Evolutionary conservation across 2,888 invertebrate genomes (phyloP), one percentile per base, ranked within the genome.

Genomic region (Parnassius orleans): DNA sequence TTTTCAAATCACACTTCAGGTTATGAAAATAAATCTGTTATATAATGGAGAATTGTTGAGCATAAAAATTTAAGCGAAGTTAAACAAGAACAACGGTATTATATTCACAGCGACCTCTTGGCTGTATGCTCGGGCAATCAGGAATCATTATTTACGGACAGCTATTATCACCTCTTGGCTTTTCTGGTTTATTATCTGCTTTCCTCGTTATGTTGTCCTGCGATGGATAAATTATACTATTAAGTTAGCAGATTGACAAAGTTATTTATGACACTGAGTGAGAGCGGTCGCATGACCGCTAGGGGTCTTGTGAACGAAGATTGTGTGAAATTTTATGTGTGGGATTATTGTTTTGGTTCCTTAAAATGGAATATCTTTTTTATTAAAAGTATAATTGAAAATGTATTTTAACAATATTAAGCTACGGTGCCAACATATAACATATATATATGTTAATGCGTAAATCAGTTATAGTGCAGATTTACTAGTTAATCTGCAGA

Each of bases 221-320:
- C 70, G 83, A 86, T 81, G 87, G 88, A 87, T 90, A 90, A 90
- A 89, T 90, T 90, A 88, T 90, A 87, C 90, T 88, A 90, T 90
- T 90, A 90, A 90, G 90, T 90, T 89, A 89, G 90, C 87, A 86
- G 90, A 90, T 89, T 90, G 90, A 90, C 90, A 90, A 87, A 90
- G 87, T 90, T 90, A 89, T 90, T 90, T 90, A 90, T 90, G 88
- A 88, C 83, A 79, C 84, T 85, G 83, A 86, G 87, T 83, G 84
- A 83, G 85, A 82, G 81, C 80, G 47, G 14, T n/a, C 47, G 75
- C 78, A 78, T 83, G 81, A 82, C 80, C 82, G 78, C 79, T 79
- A 75, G 74, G 71, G 72, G 73, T 75, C 72, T 75, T 75, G 77
- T 69, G 65, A 66, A 54, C 44, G 66, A 55, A 12, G 46, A 12